Conservation (phyloP, 2,888 invertebrate species). For the Arrhopalites spinosus region DNA sequence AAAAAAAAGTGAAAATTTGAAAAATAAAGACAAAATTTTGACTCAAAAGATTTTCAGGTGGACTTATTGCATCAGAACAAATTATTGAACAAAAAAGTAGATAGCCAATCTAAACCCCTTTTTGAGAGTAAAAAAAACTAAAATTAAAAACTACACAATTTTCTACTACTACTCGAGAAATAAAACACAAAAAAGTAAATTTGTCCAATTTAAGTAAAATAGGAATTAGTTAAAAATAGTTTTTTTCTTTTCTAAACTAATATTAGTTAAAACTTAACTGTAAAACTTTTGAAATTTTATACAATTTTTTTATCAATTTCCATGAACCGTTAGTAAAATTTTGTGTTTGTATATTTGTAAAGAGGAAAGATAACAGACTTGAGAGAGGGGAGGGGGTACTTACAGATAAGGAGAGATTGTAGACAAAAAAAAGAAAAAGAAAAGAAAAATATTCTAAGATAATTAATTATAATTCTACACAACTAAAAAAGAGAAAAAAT, state of each 20-base stretch:
- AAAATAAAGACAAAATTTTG: too few species aligned
- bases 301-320: background rate
- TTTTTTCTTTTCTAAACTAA: background rate
- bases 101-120: slow-evolving; percentile 30
- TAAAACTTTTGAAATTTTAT: background rate
- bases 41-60: too few species aligned
- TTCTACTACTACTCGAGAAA: background rate
- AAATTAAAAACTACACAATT: background rate
- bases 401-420: too few species aligned
- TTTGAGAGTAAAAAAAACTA: slow-evolving; percentile 26
- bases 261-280: background rate
- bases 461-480: background rate
- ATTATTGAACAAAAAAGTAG: slow-evolving; percentile 14
- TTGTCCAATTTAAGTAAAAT: background rate
- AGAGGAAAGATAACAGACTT: too few species aligned
- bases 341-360: background rate
- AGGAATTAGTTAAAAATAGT: background rate
- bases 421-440: background rate
- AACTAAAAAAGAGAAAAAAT: background rate
- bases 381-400: too few species aligned
- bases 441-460: background rate
- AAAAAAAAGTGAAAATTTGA: too few species aligned
- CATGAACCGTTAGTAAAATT: background rate
- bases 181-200: background rate
- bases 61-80: background rate